A percentile compares a stretch with the other conserved stretches of the same genome.
Conservation (phyloP, 35 echinoderm and acorn worm genomes). For the Apostichopus californicus region DNA sequence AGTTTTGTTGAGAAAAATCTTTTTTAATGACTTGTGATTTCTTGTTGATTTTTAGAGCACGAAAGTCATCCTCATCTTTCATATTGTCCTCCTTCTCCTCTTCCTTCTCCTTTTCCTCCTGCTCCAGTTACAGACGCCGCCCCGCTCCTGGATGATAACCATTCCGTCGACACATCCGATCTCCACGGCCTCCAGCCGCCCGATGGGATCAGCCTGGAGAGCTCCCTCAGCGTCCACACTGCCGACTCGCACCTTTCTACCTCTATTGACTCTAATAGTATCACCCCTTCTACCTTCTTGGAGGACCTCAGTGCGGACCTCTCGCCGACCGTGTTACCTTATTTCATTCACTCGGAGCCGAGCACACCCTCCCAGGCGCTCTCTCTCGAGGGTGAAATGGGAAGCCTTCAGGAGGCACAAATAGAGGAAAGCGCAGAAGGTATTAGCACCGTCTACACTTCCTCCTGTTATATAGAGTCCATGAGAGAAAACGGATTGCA, state of each 20-base stretch:
- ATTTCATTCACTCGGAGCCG: slow-evolving; percentile 17
- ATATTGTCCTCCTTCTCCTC: neutral
- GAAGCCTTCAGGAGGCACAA: slow-evolving; percentile 39
- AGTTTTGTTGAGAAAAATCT: no score
- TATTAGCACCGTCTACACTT: neutral
- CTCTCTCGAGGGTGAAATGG: slow-evolving; percentile 43
- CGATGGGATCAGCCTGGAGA: slow-evolving; percentile 73
- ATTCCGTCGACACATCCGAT: slow-evolving; percentile 17
- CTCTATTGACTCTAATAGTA: slow-evolving; percentile 66
- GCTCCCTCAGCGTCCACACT: slow-evolving; percentile 65
- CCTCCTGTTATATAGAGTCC: no score
- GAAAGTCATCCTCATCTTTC: neutral
- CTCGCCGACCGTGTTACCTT: slow-evolving; percentile 42
- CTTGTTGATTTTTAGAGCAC: no score
- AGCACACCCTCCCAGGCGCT: slow-evolving; percentile 48
- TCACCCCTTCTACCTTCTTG: slow-evolving; percentile 77
- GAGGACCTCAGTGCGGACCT: slow-evolving; percentile 68
- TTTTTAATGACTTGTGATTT: no score
- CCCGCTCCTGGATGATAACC: slow-evolving; percentile 22
- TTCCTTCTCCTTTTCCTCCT: neutral
- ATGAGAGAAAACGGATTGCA: no score
- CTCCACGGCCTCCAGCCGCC: neutral
- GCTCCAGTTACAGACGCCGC: slow-evolving; percentile 47
- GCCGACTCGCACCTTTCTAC: slow-evolving; percentile 62
- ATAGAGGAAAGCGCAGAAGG: slow-evolving; percentile 1